phyloP scores from a whole-genome alignment of 2,888 invertebrate genomes.

The Biston betularia region DNA sequence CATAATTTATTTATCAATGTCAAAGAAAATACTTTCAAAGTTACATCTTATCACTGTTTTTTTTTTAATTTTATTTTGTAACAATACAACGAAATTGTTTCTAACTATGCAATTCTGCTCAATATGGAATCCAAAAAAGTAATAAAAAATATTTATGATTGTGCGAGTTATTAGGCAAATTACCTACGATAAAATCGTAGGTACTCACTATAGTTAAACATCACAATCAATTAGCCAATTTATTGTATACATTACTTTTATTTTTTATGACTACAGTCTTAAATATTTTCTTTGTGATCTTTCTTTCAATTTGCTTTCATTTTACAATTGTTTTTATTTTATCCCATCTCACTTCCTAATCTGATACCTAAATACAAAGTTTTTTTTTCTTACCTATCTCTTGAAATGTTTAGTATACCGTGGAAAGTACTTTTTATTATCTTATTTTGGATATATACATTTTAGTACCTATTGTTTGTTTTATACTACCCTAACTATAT shows the following conservation, averaged over 20 bases:
- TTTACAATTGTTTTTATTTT: background rate
- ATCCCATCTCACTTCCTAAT: background rate
- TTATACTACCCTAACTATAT: background rate
- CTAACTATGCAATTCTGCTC: constrained; percentile 1
- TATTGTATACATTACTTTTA: background rate
- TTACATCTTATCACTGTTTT: background rate
- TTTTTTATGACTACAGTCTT: background rate
- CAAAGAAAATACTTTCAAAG: background rate
- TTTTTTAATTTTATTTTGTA: background rate
- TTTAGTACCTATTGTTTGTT: background rate
- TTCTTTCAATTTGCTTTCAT: background rate
- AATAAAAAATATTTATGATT: background rate
- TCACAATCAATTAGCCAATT: constrained; percentile 15
- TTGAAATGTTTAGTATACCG: background rate
- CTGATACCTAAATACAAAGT: background rate
- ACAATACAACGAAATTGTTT: constrained; percentile 18
- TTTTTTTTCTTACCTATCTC: background rate
- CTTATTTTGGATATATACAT: background rate
- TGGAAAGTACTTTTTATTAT: background rate
- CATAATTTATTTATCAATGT: background rate
- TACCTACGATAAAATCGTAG: constrained; percentile 12
- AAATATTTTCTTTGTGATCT: background rate
- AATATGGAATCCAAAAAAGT: background rate
- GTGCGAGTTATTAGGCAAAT: constrained; percentile 1
- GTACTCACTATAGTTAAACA: constrained; percentile 3